Base-by-base conservation (phyloP, 2,888 invertebrate species). In the Flabesymbios commensalis region DNA sequence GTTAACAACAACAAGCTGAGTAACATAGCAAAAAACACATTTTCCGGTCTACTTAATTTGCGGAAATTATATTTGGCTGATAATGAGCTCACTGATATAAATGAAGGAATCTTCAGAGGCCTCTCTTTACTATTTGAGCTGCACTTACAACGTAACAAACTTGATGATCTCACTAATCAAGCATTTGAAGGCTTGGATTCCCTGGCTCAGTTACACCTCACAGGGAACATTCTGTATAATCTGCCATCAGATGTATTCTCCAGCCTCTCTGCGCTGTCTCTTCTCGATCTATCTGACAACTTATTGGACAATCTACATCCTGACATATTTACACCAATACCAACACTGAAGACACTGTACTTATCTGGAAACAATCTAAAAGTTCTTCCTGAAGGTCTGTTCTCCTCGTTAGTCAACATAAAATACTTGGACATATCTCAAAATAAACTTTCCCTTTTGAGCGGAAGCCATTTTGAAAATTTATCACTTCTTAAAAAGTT, bases 261-360 rank as follows among this genome's bases (percentile, higher is more conserved):
- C 10, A 32, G 26, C 17, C 24, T 49, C 5, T 22, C 49, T 10
- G 4, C 22, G 14, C 36, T 58, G 7, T 19, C 7, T n/a, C 24
- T 52, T 29, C 51, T 58, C 36, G 49, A 51, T 29, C 3, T 58
- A 19, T 58, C 58, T n/a, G 24, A 52, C n/a, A 58, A 58, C 19
- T 3, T 5, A 24, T 7, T 58, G 22, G 24, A 26, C 24, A 19
- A 7, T 2, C 33, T 51, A 7, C 29, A 39, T 24, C 19, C 24
- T 7, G 24, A n/a, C 10, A 26, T 52, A 10, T 32, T 58, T 31
- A 10, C 5, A 1, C 19, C 24, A 4, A 36, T 26, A n/a, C 19
- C 17, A 1, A 22, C 26, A 10, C 51, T 58, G 24, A 19, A 41
- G 17, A 22, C 24, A 4, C 58, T 58, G 24, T 53, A 59, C 22